Base-by-base conservation (phyloP, 2,113 vertebrate genomes). In the Hippopotamus amphibius region DNA sequence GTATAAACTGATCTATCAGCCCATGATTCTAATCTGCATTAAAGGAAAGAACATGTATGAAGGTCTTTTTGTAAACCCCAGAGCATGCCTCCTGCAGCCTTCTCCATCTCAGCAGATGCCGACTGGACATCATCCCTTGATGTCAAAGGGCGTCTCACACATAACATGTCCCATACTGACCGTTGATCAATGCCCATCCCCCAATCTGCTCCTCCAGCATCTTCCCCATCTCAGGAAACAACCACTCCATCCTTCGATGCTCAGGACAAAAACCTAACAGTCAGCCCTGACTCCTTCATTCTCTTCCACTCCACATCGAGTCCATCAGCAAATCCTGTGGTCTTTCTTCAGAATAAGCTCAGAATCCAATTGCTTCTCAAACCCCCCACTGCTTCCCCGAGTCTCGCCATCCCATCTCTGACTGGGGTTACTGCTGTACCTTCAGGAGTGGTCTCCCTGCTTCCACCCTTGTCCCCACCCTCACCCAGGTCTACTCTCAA, bases 161-260 rank as follows among this genome's bases (percentile, higher is more conserved):
- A 7, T 11, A 50, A 24, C 50, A 9, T 0, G 0, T 14, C 71
- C 50, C 17, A 50, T 24, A 37, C 19, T 5, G 57, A 13, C 15
- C 6, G 22, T 2, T 15, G 46, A 30, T 22, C 48, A 7, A 0
- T 3, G 21, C 9, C 10, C 3, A 7, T 9, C 43, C 41, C 55
- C 28, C 33, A 48, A 55, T 5, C 79, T 7, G n/a, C 7, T 28
- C 61, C 33, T 33, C 53, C 37, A 41, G 48, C 48, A 2, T 6
- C 61, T 41, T 59, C 30, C 6, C 22, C 41, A 4, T 41, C 69
- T 43, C 26, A 41, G 41, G 16, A 37, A 59, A 71, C 33, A 21
- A 7, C 22, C 28, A 21, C 57, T 61, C 33, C 57, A 43, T 46
- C 33, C 88, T 76, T 24, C 61, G 15, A 5, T 43, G 33, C 26